A percentile compares a stretch with the other conserved stretches of the same genome.
These are phyloP conservation scores for Ypsolopha sequella DNA, from an alignment of 2,888 invertebrate species.

Conservation along the genomic window DNA sequence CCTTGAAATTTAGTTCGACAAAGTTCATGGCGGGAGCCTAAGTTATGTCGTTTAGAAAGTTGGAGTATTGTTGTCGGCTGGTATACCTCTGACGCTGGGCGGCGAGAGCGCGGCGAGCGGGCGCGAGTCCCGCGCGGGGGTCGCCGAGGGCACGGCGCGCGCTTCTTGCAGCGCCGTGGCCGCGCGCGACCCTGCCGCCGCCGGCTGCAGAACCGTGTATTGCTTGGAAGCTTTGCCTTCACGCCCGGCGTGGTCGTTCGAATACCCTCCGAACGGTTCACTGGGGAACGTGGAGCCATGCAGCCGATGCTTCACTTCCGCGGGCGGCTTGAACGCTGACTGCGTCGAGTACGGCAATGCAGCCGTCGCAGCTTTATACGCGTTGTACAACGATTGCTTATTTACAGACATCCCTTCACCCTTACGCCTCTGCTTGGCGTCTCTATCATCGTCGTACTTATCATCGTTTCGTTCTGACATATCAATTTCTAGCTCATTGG, in stretches of 20 bases:
- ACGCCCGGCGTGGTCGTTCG: conserved; percentile 61
- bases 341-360: conserved; percentile 78
- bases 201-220: conserved; percentile 89
- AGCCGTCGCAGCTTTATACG: conserved; percentile 66
- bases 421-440: conserved; percentile 58
- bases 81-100: conserved; percentile 80
- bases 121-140: conserved; percentile 61
- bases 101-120: conserved; percentile 76
- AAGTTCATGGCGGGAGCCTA: conserved; percentile 52
- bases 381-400: conserved; percentile 67
- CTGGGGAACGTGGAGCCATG: conserved; percentile 61
- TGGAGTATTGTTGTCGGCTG: conserved; percentile 38
- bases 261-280: conserved; percentile 83
- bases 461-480: conserved; percentile 80
- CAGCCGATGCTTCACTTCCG: conserved; percentile 72
- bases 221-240: conserved; percentile 75
- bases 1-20: conserved; percentile 64
- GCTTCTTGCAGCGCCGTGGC: conserved; percentile 86
- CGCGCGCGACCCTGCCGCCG: conserved; percentile 83
- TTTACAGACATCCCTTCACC: conserved; percentile 59
- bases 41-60: conserved; percentile 61
- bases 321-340: conserved; percentile 85
- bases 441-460: conserved; percentile 71
- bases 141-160: conserved; percentile 62
- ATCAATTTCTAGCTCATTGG: conserved; percentile 83